phyloP scores from a whole-genome alignment of 2,113 vertebrate species.

The Microcebus lehilahytsara region DNA sequence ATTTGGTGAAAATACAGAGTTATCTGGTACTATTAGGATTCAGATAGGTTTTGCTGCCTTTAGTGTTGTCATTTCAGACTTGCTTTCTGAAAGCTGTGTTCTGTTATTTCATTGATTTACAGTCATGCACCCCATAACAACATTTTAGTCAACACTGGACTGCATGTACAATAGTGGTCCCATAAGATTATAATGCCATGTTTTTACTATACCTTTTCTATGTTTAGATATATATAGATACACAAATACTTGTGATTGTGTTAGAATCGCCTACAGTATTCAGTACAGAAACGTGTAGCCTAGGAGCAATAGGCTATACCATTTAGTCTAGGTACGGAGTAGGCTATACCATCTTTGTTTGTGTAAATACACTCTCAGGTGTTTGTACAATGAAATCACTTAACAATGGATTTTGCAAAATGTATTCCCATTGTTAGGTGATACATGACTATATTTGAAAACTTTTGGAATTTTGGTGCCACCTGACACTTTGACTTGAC shows the following conservation, averaged over 20 bases:
- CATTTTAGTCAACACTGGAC: not conserved
- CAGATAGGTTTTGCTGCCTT: slow-evolving; percentile 25
- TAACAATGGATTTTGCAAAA: not conserved
- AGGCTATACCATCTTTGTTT: not conserved
- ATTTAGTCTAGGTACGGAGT: not conserved
- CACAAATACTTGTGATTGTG: not conserved
- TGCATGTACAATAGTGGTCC: not conserved
- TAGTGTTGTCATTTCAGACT: slow-evolving; percentile 37
- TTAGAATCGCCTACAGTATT: not conserved
- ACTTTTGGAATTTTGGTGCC: slow-evolving; percentile 11
- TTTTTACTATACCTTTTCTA: not conserved
- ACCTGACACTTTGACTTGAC: slow-evolving; percentile 11
- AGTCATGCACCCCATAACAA: not conserved
- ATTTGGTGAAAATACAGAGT: not conserved
- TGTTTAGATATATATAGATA: not conserved
- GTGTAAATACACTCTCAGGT: not conserved
- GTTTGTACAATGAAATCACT: not conserved
- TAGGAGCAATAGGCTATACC: not conserved
- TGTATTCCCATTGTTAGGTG: not conserved
- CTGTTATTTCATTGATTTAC: slow-evolving; percentile 9
- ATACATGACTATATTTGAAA: slow-evolving; percentile 9
- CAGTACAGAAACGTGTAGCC: not conserved
- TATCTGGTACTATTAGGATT: not conserved
- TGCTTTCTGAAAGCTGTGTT: slow-evolving; percentile 46
- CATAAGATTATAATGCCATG: not conserved